Evolutionary conservation across 2,888 invertebrate genomes (phyloP), one percentile per base, ranked within the genome.

Genomic region (Ochropacha duplaris): DNA sequence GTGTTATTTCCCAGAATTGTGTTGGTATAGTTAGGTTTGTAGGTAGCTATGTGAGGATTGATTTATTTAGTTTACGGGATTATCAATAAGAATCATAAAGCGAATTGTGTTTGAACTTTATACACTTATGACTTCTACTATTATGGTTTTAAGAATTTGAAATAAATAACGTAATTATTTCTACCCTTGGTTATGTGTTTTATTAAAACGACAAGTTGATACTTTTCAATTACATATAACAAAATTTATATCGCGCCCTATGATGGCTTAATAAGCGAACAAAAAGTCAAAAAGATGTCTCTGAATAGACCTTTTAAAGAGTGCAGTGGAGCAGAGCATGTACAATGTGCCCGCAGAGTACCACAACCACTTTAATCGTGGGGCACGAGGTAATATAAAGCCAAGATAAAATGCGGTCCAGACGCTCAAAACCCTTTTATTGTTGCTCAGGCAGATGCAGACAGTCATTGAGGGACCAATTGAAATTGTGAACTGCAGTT

Each of bases 271-370:
- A 79, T 77, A 72, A 82, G 69, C 76, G 74, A 81, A 83, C 77
- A 86, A 87, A 86, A 84, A 81, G 80, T 81, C 75, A 79, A 80
- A 76, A 64, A 68, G 65, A 69, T 64, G 68, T 66, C 65, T 69
- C 62, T 65, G 58, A 64, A 60, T 58, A 62, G 57, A 57, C 74
- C 71, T 76, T 71, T 69, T 69, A 70, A 61, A 67, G 76, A 78
- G 79, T 65, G 79, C 80, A 84, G 77, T 79, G 72, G 78, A 72
- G 75, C 72, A 69, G 65, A 69, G 69, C 68, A 61, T 57, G 63
- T 64, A 89, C 88, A 91, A 90, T 90, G 73, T 78, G 68, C 91
- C 90, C 90, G 90, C 87, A 89, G 84, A 78, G 70, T 74, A 66
- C 71, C 75, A 66, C 71, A 74, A 65, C 74, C 82, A 82, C 82